Evolutionary conservation across 2,797 vertebrate genomes (phyloP), one percentile per base, ranked within the genome.

Genomic region (Bryconaethiops microstoma): DNA sequence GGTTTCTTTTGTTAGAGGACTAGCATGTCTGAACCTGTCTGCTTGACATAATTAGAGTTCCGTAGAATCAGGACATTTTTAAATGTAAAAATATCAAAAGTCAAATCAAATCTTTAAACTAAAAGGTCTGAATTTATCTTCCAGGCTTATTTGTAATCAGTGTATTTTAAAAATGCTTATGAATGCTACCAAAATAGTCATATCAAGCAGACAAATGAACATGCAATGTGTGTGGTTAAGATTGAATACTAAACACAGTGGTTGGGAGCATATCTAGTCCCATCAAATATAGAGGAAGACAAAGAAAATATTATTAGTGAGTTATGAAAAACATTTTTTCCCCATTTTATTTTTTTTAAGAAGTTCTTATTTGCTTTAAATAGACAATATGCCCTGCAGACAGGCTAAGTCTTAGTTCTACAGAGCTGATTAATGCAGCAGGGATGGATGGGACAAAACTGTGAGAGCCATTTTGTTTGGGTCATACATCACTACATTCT

Each of bases 401-500:
- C 67, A 71, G 57, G 65, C 70, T 40, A 40, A 8, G 16, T 40
- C 1, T 52, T 67, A 29, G 21, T 73, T 81, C 67, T 74, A 59
- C 42, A 10, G 21, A 64, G 39, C 80, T 84, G 84, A 84, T 81
- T 73, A 50, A 81, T 70, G 77, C 57, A 52, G 16, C 55, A 23
- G 50, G n/a, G 69, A 10, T 16, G 35, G 52, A 68, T 74, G 65
- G 52, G 77, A 57, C 77, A 79, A 75, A 72, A 73, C 69, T 74
- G 77, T 79, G 69, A 77, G 54, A 64, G 45, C n/a, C 73, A 42
- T 40, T 84, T 77, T 52, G 65, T 62, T 65, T 78, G 42, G 42
- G 73, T 82, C 85, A 82, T 88, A 70, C 48, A 82, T 88, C 86
- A 84, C 69, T 39, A 21, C 21, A 76, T 72, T 29, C 72, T 40